Evolutionary conservation across 2,888 invertebrate genomes (phyloP), one percentile per base, ranked within the genome.

Genomic region (Sinopyrophorus schimmeli): DNA sequence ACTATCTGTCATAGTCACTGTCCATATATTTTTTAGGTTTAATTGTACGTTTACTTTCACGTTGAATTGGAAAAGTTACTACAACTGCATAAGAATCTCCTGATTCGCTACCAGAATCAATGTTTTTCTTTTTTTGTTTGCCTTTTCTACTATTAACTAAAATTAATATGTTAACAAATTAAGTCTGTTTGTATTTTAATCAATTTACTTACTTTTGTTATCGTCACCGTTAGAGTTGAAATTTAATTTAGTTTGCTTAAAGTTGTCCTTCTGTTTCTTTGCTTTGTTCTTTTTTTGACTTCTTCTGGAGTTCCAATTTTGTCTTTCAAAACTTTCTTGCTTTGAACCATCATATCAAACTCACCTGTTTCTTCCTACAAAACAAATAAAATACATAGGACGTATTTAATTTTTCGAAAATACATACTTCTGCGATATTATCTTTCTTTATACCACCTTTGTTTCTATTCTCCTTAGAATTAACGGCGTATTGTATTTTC

Each of bases 201-300:
- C n/a, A n/a, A n/a, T n/a, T n/a, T n/a, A n/a, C n/a, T n/a, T 77
- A 66, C 59, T 76, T 24, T 51, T 51, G 5, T 37, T 32, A 2
- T 42, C 39, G 4, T 40, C 41, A 3, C 18, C 20, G 15, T 39
- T 47, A 7, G 17, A 1, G 64, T 82, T 81, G 64, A 90, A 90
- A 10, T 71, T 74, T 20, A 91, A 72, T 64, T 87, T 91, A 0
- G 84, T 77, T 72, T 91, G 91, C 64, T 89, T 90, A 53, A 87
- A 61, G 1, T 82, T 84, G 60, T 82, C 83, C 54, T 75, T 74
- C 0, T 62, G 67, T 60, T 79, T 83, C 61, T 77, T 79, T 14
- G 68, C 51, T 73, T 74, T 6, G 61, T 58, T 57, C 76, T 75
- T 63, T 76, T 78, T 34, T 76, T 76, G 5, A 72, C 64, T 37